These are phyloP conservation scores for Uromys caudimaculatus DNA, from an alignment of 2,797 vertebrate species.

Conservation along the genomic window DNA sequence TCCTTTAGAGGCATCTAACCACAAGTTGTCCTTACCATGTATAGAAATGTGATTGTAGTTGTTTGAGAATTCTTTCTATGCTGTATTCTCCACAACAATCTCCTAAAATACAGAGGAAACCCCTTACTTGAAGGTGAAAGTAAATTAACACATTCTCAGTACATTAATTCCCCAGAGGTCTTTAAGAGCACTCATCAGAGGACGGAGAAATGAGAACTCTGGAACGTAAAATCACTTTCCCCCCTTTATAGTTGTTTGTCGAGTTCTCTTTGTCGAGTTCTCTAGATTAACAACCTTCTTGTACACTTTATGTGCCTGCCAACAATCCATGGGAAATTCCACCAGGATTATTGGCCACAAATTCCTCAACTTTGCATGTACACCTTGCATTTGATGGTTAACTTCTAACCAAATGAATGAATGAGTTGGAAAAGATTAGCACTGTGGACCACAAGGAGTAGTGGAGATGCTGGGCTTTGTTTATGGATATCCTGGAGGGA, in stretches of 20 bases:
- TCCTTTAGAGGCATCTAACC: neutral
- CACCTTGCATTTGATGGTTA: neutral
- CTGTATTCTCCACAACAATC: neutral
- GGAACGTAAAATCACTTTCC: neutral
- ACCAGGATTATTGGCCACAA: neutral
- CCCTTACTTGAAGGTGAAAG: neutral
- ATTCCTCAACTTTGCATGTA: neutral
- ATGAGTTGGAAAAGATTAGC: neutral
- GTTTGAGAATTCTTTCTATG: neutral
- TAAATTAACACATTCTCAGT: slow-evolving; percentile 27
- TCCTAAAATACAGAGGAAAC: neutral
- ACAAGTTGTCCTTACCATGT: neutral
- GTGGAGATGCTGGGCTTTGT: neutral
- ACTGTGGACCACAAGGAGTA: neutral
- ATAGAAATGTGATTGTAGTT: neutral
- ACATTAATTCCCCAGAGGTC: slow-evolving; percentile 13
- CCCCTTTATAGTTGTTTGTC: neutral
- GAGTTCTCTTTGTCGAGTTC: neutral
- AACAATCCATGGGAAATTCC: neutral
- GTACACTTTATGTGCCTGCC: neutral
- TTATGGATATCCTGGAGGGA: neutral
- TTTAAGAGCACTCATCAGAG: neutral
- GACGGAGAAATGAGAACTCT: slow-evolving; percentile 10
- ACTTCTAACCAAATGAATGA: slow-evolving; percentile 11
- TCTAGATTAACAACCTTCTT: neutral